These are phyloP conservation scores for Drosophila antonietae DNA, from an alignment of 2,888 invertebrate genomes.

Conservation along the genomic window DNA sequence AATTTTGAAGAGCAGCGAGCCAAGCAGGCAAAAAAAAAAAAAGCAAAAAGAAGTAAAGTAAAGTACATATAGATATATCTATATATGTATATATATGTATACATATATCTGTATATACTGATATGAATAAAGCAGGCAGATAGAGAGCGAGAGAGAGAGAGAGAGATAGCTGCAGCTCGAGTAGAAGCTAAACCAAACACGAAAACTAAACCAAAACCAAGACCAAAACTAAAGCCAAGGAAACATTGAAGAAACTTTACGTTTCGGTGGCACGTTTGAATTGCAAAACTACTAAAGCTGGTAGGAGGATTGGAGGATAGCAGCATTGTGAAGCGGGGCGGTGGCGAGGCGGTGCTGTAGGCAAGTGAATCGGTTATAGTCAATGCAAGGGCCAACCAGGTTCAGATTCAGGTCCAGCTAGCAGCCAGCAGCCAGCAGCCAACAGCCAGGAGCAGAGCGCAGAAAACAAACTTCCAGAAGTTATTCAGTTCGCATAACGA, in stretches of 20 bases:
- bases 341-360: not conserved
- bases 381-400: slow-evolving; percentile 58
- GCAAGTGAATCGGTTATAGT: slow-evolving; percentile 49
- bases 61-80: slow-evolving; percentile 7
- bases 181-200: slow-evolving; percentile 26
- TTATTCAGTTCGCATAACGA: slow-evolving; percentile 81
- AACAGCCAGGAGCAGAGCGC: slow-evolving; percentile 26
- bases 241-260: slow-evolving; percentile 55
- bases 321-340: not conserved
- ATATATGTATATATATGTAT: not conserved
- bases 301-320: not conserved
- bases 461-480: slow-evolving; percentile 81
- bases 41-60: not conserved
- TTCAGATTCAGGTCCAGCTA: slow-evolving; percentile 35
- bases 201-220: slow-evolving; percentile 48
- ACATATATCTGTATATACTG: not conserved
- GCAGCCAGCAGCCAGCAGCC: slow-evolving; percentile 9
- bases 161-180: slow-evolving; percentile 15
- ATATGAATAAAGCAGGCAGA: not conserved
- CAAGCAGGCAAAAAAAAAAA: slow-evolving; percentile 22
- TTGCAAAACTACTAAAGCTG: slow-evolving; percentile 52
- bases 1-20: slow-evolving; percentile 55
- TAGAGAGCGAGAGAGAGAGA: not conserved
- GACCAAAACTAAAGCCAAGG: slow-evolving; percentile 46
- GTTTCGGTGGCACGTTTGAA: slow-evolving; percentile 67